Evolutionary conservation across 1,140 invertebrate species (phyloP).

Genomic region (Parapsyche elsis): DNA sequence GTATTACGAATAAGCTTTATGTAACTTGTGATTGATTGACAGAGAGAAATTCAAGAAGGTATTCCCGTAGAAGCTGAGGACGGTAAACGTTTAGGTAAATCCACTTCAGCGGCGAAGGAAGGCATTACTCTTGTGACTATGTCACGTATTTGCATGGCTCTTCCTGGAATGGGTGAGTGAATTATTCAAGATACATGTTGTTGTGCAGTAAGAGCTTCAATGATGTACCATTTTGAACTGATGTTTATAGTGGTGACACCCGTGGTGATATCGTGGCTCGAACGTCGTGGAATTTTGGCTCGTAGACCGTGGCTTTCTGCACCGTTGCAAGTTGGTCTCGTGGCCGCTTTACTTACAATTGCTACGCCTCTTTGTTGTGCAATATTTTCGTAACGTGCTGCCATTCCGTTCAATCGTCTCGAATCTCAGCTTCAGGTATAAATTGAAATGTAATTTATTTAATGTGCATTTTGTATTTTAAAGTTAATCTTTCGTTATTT

Average conservation of each 20-base stretch:
- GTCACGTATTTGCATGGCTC: slow-evolving; percentile 89
- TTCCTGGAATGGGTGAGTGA: slow-evolving; percentile 86
- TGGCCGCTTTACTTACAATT: slow-evolving; percentile 81
- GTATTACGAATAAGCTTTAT: slow-evolving; percentile 9
- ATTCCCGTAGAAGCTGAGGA: slow-evolving; percentile 81
- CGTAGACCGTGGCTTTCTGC: slow-evolving; percentile 70
- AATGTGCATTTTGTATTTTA: background rate
- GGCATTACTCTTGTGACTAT: slow-evolving; percentile 89
- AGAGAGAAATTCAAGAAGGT: slow-evolving; percentile 83
- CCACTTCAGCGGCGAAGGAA: slow-evolving; percentile 77
- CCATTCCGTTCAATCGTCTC: slow-evolving; percentile 69
- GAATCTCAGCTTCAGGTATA: slow-evolving; percentile 69
- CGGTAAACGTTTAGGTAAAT: slow-evolving; percentile 76
- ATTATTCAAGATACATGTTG: slow-evolving; percentile 69
- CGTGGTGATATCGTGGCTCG: slow-evolving; percentile 75
- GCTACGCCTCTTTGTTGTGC: slow-evolving; percentile 88
- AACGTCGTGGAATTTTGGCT: slow-evolving; percentile 68
- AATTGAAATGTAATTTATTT: background rate
- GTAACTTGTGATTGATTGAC: slow-evolving; percentile 32
- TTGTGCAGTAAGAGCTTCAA: slow-evolving; percentile 61
- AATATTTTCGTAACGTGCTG: slow-evolving; percentile 80
- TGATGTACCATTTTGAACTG: background rate
- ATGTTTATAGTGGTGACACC: slow-evolving; percentile 66
- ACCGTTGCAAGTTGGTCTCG: slow-evolving; percentile 74
- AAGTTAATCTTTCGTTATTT: background rate